Evolutionary conservation across 2,888 invertebrate species (phyloP), one percentile per base, ranked within the genome.

Genomic region (Caenorhabditis sp.): DNA sequence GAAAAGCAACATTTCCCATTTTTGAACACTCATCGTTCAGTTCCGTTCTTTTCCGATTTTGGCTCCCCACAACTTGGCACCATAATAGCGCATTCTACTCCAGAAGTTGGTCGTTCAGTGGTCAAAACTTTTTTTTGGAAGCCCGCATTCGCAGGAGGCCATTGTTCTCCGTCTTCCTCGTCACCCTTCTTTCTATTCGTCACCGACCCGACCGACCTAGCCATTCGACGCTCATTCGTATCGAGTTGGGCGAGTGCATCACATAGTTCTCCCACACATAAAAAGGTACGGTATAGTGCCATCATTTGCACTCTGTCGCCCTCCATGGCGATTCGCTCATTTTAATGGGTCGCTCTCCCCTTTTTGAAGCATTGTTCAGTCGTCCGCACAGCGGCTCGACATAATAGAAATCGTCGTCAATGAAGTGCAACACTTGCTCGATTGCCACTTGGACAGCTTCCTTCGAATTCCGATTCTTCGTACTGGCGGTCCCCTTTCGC

Each of bases 91-190:
- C 81, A 80, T 81, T 81, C 81, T 79, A 81, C 81, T 81, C 81
- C 81, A 81, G 81, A 80, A 80, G 80, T 82, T 82, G 82, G 82
- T 80, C 77, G 82, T 82, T 82, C 82, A 81, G 81, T 76, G 81
- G 81, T 78, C 80, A 76, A 75, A 71, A n/a, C 4, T 68, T 68
- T 74, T 74, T 59, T 7, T 13, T 9, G 2, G 35, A 30, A 30
- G 30, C 30, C 30, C 5, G 9, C 5, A 9, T 8, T 20, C 22
- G 9, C 22, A n/a, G n/a, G n/a, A n/a, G n/a, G 26, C 20, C 26
- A 24, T 46, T 46, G n/a, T 46, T 20, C 46, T 46, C 50, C 30
- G 22, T 30, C 27, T 13, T 9, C 35, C 35, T 9, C 2, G 9
- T 13, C 35, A 13, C 35, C 11, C 35, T 35, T 13, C 6, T 13